These are phyloP conservation scores for Drosophila subsilvestris DNA, from an alignment of 2,888 invertebrate species.

Conservation along the genomic window DNA sequence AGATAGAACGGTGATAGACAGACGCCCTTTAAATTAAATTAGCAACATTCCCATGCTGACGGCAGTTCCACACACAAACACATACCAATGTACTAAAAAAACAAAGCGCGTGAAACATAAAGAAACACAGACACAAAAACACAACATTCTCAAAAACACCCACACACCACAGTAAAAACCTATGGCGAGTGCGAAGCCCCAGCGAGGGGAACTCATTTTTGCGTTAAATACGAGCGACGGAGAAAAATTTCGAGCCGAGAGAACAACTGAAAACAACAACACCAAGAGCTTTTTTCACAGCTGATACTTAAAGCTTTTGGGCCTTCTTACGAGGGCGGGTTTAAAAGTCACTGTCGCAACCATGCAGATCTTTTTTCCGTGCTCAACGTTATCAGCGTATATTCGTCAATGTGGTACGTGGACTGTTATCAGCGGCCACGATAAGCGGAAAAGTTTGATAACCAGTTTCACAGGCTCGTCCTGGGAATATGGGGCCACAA, in stretches of 20 bases:
- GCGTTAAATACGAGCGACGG: neutral
- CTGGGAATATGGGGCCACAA: neutral
- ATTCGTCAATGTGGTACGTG: conserved; percentile 16
- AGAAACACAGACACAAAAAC: conserved; percentile 32
- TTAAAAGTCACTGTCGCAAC: neutral
- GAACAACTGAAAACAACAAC: neutral
- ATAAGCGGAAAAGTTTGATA: conserved; percentile 16
- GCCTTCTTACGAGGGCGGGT: conserved; percentile 33
- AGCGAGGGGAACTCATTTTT: neutral
- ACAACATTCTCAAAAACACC: conserved; percentile 30
- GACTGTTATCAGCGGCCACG: neutral
- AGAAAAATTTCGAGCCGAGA: neutral
- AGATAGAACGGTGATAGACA: conserved; percentile 12
- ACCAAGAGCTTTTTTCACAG: conserved; percentile 11
- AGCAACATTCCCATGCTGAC: conserved; percentile 38
- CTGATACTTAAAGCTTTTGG: conserved; percentile 41
- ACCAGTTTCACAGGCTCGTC: neutral
- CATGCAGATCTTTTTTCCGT: neutral
- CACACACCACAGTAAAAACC: neutral
- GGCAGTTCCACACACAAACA: conserved; percentile 11
- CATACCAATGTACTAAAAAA: conserved; percentile 20
- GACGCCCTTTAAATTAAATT: conserved; percentile 57
- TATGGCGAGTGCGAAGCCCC: neutral
- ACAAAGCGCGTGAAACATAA: conserved; percentile 42
- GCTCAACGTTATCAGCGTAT: conserved; percentile 5